Evolutionary conservation across 1,140 invertebrate genomes (phyloP).

Genomic region (Drosophila lacteicornis): DNA sequence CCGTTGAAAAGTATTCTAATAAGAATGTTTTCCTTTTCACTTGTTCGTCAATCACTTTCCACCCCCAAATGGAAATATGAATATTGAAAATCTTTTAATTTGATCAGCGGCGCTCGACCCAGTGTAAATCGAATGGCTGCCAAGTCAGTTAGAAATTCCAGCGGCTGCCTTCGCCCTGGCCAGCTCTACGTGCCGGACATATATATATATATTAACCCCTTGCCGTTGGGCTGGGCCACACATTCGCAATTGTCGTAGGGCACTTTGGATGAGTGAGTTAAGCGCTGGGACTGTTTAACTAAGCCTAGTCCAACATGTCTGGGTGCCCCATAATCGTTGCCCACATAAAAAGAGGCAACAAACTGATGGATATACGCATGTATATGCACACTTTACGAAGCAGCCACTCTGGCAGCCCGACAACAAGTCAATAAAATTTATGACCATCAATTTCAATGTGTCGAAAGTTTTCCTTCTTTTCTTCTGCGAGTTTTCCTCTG

Average conservation of each 20-base stretch:
- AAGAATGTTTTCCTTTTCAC: conserved; percentile 27
- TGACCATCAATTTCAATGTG: conserved; percentile 73
- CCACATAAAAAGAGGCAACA: conserved; percentile 40
- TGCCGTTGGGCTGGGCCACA: conserved; percentile 23
- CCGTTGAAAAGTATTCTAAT: conserved; percentile 6
- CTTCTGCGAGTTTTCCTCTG: conserved; percentile 1
- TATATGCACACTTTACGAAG: conserved; percentile 27
- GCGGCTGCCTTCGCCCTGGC: conserved; percentile 15
- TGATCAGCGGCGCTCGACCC: conserved; percentile 17
- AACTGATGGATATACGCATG: conserved; percentile 14
- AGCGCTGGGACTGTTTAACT: conserved; percentile 58
- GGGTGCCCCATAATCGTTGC: conserved; percentile 52
- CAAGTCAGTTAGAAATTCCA: conserved; percentile 47
- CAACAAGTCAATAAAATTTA: conserved; percentile 77
- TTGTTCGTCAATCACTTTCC: conserved; percentile 14
- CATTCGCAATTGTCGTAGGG: conserved; percentile 41
- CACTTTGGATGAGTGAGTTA: conserved; percentile 66
- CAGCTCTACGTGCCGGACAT: conserved; percentile 16
- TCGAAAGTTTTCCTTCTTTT: conserved; percentile 49
- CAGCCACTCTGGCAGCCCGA: conserved; percentile 29
- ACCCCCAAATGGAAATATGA: conserved; percentile 24
- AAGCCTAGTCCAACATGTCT: conserved; percentile 31
- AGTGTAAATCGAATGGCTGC: conserved; percentile 44
- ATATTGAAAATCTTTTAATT: conserved; percentile 40
- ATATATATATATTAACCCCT: conserved; percentile 20